Evolutionary conservation across 2,888 invertebrate genomes (phyloP).

Genomic region (Drosophila sordidula): DNA sequence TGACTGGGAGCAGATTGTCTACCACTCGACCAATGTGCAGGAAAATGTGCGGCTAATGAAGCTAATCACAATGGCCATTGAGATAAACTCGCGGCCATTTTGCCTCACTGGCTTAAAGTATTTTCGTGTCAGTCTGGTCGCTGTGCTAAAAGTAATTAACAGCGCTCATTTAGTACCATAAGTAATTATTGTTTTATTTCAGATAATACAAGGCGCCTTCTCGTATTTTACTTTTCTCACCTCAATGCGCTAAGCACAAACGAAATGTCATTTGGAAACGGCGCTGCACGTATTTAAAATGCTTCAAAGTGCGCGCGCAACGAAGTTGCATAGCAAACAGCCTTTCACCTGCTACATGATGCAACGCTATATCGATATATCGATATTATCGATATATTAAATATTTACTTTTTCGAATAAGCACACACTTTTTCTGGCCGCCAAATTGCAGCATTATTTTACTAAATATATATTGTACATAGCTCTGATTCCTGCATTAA

Average conservation of each 20-base stretch:
- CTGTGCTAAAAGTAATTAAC: slow-evolving; percentile 64
- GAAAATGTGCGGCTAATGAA: slow-evolving; percentile 76
- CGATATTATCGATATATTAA: slow-evolving; percentile 22
- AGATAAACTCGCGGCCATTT: slow-evolving; percentile 68
- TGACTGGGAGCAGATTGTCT: slow-evolving; percentile 73
- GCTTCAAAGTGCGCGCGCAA: background rate
- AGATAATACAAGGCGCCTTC: slow-evolving; percentile 78
- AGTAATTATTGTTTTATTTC: slow-evolving; percentile 8
- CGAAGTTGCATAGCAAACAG: slow-evolving; percentile 21
- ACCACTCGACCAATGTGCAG: slow-evolving; percentile 44
- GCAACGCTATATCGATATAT: background rate
- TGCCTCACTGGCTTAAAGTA: slow-evolving; percentile 73
- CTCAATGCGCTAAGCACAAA: slow-evolving; percentile 62
- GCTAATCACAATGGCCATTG: slow-evolving; percentile 63
- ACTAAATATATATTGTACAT: background rate
- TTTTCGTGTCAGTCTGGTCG: slow-evolving; percentile 65
- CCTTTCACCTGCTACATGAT: background rate
- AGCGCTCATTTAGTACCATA: background rate
- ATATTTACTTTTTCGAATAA: background rate
- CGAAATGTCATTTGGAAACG: no score
- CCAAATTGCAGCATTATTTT: slow-evolving; percentile 54
- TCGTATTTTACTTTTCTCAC: slow-evolving; percentile 81
- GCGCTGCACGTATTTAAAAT: background rate
- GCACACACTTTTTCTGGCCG: slow-evolving; percentile 45
- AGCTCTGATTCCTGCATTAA: background rate